phyloP scores from a whole-genome alignment of 2,113 vertebrate species.

The Saccopteryx bilineata region DNA sequence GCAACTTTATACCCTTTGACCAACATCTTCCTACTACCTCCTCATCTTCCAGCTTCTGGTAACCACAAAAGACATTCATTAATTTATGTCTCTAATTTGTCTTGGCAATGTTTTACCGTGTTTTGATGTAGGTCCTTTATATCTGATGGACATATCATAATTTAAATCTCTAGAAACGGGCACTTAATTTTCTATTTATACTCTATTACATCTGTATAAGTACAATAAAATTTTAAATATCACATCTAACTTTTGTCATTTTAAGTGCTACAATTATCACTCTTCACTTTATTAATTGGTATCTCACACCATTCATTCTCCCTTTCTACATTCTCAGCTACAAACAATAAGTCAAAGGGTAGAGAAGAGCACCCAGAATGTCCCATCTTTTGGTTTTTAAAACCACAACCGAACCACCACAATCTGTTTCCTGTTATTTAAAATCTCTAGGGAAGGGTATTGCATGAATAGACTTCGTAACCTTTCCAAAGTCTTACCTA shows the following conservation, averaged over 20 bases:
- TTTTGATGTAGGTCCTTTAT: background rate
- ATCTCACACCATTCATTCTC: background rate
- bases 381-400: constrained; percentile 18
- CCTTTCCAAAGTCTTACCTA: constrained; percentile 11
- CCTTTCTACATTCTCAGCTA: background rate
- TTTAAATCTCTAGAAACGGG: background rate
- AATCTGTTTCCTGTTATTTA: constrained; percentile 63
- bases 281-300: background rate
- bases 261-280: background rate
- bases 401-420: constrained; percentile 28
- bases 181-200: background rate
- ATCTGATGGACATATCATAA: background rate
- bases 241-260: background rate
- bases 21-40: no score
- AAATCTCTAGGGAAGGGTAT: constrained; percentile 41
- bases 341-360: background rate
- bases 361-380: background rate
- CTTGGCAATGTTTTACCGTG: background rate
- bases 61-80: background rate
- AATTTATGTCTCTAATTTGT: constrained; percentile 18
- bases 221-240: constrained; percentile 16
- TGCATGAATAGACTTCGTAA: background rate
- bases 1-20: background rate
- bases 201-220: background rate
- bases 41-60: background rate